A percentile compares a stretch with the other conserved stretches of the same genome.
These are phyloP conservation scores for Brachyistius frenatus DNA, from an alignment of 2,113 vertebrate genomes.

Conservation along the genomic window DNA sequence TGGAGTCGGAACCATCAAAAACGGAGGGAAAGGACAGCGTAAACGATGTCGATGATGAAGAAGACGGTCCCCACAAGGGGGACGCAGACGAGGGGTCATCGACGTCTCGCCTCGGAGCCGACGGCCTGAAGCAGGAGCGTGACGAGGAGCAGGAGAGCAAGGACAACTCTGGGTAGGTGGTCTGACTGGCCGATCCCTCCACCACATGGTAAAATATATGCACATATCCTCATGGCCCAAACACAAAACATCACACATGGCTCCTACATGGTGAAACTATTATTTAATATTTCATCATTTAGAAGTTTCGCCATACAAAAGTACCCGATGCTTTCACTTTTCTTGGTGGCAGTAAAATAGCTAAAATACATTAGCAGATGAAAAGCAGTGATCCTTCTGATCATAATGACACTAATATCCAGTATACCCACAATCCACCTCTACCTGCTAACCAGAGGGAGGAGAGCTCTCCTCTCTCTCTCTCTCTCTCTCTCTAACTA, in stretches of 20 bases:
- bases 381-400: slow-evolving; percentile 48
- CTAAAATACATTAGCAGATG: slow-evolving; percentile 47
- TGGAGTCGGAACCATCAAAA: slow-evolving; percentile 44
- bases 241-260: slow-evolving; percentile 13
- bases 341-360: slow-evolving; percentile 40
- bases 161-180: slow-evolving; percentile 84
- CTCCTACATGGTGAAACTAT: slow-evolving; percentile 22
- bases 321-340: slow-evolving; percentile 25
- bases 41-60: slow-evolving; percentile 55
- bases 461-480: slow-evolving; percentile 30
- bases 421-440: slow-evolving; percentile 60
- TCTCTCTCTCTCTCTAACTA: slow-evolving; percentile 39
- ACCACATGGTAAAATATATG: slow-evolving; percentile 10
- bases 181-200: slow-evolving; percentile 38
- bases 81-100: slow-evolving; percentile 72
- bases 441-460: slow-evolving; percentile 66
- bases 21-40: slow-evolving; percentile 44
- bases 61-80: slow-evolving; percentile 18
- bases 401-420: slow-evolving; percentile 62
- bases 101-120: slow-evolving; percentile 45
- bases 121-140: slow-evolving; percentile 66
- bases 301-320: slow-evolving; percentile 26
- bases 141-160: slow-evolving; percentile 78
- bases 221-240: slow-evolving; percentile 33
- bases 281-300: background rate